Percentiles rank a stretch among this genome's conserved stretches.
Conservation (phyloP, 2,113 vertebrate species). For the Strix uralensis region DNA sequence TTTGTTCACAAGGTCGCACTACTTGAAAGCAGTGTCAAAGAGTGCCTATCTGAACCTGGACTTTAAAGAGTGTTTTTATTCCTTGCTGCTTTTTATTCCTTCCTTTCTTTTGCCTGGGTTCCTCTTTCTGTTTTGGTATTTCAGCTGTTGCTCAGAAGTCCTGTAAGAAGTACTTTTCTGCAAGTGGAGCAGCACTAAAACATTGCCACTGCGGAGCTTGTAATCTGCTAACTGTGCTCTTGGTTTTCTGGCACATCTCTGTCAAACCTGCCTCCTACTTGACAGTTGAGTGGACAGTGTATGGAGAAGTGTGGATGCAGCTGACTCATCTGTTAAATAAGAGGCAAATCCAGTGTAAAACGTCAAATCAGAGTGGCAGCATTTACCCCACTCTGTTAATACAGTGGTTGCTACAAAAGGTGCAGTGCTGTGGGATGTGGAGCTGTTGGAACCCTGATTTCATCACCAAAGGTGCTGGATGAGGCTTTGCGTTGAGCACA, state of each 20-base stretch:
- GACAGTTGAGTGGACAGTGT: not conserved
- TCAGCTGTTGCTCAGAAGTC: not conserved
- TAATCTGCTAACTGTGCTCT: not conserved
- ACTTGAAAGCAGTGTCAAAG: not conserved
- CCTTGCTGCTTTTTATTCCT: not conserved
- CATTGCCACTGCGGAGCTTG: not conserved
- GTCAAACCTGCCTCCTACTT: not conserved
- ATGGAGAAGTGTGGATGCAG: not conserved
- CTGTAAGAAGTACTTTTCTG: not conserved
- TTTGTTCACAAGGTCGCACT: conserved; percentile 4
- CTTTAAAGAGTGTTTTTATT: not conserved
- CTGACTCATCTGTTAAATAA: not conserved
- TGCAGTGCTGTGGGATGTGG: not conserved
- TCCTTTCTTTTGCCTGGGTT: not conserved
- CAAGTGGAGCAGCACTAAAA: not conserved
- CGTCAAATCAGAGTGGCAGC: not conserved
- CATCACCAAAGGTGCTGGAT: not conserved
- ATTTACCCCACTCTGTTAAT: rapidly evolving
- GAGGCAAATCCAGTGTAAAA: not conserved
- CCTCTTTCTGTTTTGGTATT: not conserved
- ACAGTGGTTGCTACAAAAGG: not conserved
- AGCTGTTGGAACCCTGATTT: not conserved
- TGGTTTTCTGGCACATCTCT: not conserved
- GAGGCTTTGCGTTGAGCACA: not conserved
- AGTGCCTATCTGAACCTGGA: not conserved